Evolutionary conservation across 2,888 invertebrate species (phyloP).

Genomic region (Drosophila infuscata): DNA sequence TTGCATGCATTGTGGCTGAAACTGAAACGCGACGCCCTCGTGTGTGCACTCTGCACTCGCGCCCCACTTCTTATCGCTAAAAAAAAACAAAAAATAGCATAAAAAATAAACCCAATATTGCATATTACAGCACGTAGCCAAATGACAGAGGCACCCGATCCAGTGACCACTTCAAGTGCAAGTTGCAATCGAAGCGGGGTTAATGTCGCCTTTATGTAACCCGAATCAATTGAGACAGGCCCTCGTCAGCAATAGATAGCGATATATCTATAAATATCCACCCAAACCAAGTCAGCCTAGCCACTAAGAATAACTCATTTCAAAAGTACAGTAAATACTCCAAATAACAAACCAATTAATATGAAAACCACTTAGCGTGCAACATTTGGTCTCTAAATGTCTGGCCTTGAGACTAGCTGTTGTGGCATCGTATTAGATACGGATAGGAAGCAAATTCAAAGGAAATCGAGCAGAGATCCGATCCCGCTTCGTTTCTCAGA

Average conservation of each 20-base stretch:
- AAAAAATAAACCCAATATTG: constrained; percentile 23
- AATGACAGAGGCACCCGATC: not conserved
- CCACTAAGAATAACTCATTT: not conserved
- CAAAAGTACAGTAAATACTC: not conserved
- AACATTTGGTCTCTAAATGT: constrained; percentile 30
- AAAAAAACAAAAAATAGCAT: constrained; percentile 2
- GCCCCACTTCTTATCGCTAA: constrained; percentile 65
- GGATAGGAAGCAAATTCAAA: constrained; percentile 42
- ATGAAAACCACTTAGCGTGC: constrained; percentile 13
- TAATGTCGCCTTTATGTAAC: constrained; percentile 35
- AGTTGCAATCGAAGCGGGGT: constrained; percentile 40
- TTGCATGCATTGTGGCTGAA: constrained; percentile 45
- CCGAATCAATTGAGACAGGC: not conserved
- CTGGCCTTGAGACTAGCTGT: constrained; percentile 29
- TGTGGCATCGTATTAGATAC: constrained; percentile 51
- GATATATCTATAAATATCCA: not conserved
- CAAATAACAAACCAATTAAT: constrained; percentile 15
- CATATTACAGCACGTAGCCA: constrained; percentile 52
- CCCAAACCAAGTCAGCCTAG: not conserved
- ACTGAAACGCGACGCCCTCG: constrained; percentile 51
- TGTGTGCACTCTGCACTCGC: constrained; percentile 48
- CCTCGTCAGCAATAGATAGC: not conserved
- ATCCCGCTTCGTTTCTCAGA: constrained; percentile 20
- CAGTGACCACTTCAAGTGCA: constrained; percentile 28
- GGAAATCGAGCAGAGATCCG: constrained; percentile 28